Base-by-base conservation (phyloP, 2,113 vertebrate species). In the Atrichornis clamosus region DNA sequence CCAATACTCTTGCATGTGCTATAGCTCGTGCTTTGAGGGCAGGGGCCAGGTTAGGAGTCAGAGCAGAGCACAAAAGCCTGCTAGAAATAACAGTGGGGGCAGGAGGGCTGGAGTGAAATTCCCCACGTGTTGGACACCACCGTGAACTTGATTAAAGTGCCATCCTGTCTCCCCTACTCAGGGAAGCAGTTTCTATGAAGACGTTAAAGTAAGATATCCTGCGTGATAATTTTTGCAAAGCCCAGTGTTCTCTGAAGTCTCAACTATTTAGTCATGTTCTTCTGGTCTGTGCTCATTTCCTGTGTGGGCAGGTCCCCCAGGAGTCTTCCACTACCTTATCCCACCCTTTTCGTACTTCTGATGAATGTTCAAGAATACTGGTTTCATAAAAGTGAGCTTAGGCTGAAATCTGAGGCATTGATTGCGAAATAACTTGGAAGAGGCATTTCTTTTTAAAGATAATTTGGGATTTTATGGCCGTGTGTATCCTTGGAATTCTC, bases 41-140 rank as follows among this genome's bases (percentile, higher is more conserved):
- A 87, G 74, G 50, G 78, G 77, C 37, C 81, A 91, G 67, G 84
- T 87, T 95, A 84, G 73, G 77, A 84, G 77, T 14, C 64, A 87
- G 42, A 90, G 69, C 67, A 46, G 79, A 86, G 90, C 67, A 75
- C 86, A 88, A 90, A 92, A 80, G 79, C 35, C 0, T 64, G 77
- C 79, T 86, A 81, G 79, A 93, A 94, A 86, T 90, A 84, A 84
- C 67, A 81, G 47, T 65, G 72, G 79, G 89, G 79, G 47, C 64
- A 74, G 73, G 79, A 90, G 44, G 35, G 33, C 28, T 67, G 67
- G 59, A 52, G 46, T 59, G 67, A 55, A 56, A 37, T 56, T 67
- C 64, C 73, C 68, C n/a, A 19, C 0, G 1, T 0, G 0, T 77
- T 72, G 30, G 7, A 19, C 18, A 11, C 33, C 24, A 9, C 44